These are phyloP conservation scores for Drosophila dunni DNA, from an alignment of 1,140 invertebrate genomes.

Conservation along the genomic window DNA sequence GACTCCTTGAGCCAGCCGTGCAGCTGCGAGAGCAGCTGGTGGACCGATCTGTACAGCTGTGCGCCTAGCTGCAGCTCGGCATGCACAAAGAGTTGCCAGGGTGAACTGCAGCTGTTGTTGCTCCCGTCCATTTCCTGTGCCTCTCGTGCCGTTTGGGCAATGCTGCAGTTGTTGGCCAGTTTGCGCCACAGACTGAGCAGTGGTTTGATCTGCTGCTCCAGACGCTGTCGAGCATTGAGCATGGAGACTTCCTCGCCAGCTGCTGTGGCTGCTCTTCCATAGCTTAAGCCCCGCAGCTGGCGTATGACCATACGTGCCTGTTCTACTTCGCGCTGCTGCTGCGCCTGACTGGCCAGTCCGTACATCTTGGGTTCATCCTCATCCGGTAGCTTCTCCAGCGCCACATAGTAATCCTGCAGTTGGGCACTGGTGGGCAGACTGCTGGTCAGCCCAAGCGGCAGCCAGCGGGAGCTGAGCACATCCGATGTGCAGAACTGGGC, in stretches of 20 bases:
- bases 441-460: conserved; percentile 86
- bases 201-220: conserved; percentile 87
- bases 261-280: conserved; percentile 38
- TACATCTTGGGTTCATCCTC: conserved; percentile 90
- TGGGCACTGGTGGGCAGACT: conserved; percentile 85
- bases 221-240: conserved; percentile 12
- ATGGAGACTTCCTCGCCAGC: neutral
- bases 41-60: conserved; percentile 62
- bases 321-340: conserved; percentile 69
- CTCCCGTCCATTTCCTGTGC: conserved; percentile 20
- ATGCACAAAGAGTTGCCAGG: conserved; percentile 86
- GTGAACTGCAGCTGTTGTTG: conserved; percentile 85
- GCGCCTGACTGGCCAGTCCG: conserved; percentile 88
- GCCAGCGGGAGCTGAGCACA: conserved; percentile 87
- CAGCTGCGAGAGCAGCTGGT: conserved; percentile 63
- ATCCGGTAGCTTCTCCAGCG: conserved; percentile 89
- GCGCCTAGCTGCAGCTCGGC: conserved; percentile 67
- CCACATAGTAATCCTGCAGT: conserved; percentile 87
- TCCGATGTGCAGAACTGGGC: conserved; percentile 89
- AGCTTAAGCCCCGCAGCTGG: conserved; percentile 69
- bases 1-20: conserved; percentile 68
- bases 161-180: conserved; percentile 85
- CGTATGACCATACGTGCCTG: conserved; percentile 64
- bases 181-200: conserved; percentile 92
- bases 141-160: conserved; percentile 55